Base-by-base conservation (phyloP, 2,113 vertebrate genomes). In the Fulmarus glacialis region DNA sequence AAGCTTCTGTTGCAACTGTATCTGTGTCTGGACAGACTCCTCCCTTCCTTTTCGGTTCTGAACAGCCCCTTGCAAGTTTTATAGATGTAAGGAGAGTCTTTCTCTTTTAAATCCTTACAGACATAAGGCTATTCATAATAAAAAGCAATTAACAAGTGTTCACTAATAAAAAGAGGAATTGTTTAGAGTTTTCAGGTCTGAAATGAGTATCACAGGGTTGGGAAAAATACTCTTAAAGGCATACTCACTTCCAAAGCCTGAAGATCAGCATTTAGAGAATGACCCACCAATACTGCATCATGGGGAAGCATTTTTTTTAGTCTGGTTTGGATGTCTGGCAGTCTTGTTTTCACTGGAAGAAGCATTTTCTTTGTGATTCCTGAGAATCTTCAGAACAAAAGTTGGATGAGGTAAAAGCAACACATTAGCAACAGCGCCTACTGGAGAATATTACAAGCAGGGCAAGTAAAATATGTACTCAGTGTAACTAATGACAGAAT, bases 231-330 rank as follows among this genome's bases (percentile, higher is more conserved):
- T 47, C 22, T 75, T 82, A 79, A 73, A 79, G 55, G 74, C 13
- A 92, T 71, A 97, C 99, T 97, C 89, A 99, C 99, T 93, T 99
- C 98, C 74, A 99, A 94, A 81, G 99, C 99, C 26, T 59, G 87
- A 32, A 99, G 99, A 96, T 99, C 99, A 24, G 95, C 85, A 55
- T 99, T 97, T 24, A 99, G 93, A 5, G 99, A 99, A 90, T 99
- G 99, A 22, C 99, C 99, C 53, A 99, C 99, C 94, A 99, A 97
- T 16, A 99, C 98, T 4, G 99, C 99, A n/a, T 99, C 97, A 3
- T 23, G 73, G 7, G 99, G 99, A 92, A 99, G 98, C 87, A 99
- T 78, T 30, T 93, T 63, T 97, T 94, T 98, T 26, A 99, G 60
- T 72, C 91, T 98, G 8, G 21, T 82, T 80, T 99, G 99, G 73